Evolutionary conservation across 2,888 invertebrate species (phyloP), one percentile per base, ranked within the genome.

Genomic region (Palloptera scutellata): DNA sequence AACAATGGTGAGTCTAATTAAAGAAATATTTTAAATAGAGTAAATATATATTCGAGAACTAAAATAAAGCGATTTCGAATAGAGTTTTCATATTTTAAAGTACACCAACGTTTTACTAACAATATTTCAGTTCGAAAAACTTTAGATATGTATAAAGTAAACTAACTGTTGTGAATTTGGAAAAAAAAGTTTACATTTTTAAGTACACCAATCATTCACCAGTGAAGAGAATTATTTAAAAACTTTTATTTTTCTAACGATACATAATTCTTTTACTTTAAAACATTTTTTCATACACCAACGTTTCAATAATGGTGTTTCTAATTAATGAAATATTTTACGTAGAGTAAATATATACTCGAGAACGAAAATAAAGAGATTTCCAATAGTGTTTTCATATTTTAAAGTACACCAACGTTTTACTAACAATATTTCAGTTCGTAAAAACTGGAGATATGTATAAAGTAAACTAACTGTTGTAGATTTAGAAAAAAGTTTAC

Each of bases 251-350:
- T 30, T 30, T 30, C 30, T 4, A 4, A 30, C 30, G 30, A 30
- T 2, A 30, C 30, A 30, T 4, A 30, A 10, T 19, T 59, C 20
- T 10, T 19, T 0, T 19, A 6, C 8, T 19, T 10, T 45, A 45
- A 60, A 41, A 1, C 1, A 11, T 20, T 54, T 54, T 61, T 10
- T 19, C 13, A 6, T 53, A 42, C 55, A 63, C 55, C 63, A 63
- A 58, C 54, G 40, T 52, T 62, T 62, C 53, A 62, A 48, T 42
- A 53, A 62, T 41, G 42, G 52, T 55, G 30, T 40, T 5, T 40
- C 15, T 15, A 48, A 48, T 12, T 51, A 13, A 1, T 13, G 11
- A 19, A 57, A n/a, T 57, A 20, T 10, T n/a, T 5, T 13, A 9
- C 8, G 9, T n/a, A 30, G 17, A 5, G 10, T 54, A 54, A 12